These are phyloP conservation scores for Lepisosteus oculatus DNA, from an alignment of 2,113 vertebrate genomes.

Conservation along the genomic window DNA sequence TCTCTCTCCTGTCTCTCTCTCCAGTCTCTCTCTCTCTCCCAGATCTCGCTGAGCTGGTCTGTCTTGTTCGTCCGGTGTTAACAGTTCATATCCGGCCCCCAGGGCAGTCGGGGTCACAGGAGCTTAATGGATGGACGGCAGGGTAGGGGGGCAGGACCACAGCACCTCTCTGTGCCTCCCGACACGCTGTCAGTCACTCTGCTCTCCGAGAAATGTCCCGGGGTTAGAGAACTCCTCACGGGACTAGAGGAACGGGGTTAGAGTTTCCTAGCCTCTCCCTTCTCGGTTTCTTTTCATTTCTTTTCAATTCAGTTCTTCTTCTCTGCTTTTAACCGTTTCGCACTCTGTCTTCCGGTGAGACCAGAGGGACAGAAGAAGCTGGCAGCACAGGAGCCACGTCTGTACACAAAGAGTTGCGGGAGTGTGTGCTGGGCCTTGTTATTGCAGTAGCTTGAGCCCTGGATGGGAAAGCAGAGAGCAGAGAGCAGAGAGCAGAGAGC, in stretches of 20 bases:
- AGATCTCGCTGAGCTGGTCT: constrained; percentile 18
- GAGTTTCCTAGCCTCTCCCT: constrained; percentile 17
- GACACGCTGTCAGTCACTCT: constrained; percentile 58
- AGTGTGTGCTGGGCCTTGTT: no score
- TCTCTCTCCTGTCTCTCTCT: no score
- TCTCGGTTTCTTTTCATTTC: constrained; percentile 15
- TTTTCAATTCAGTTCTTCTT: no score
- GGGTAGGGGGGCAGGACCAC: constrained; percentile 57
- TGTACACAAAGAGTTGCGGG: no score
- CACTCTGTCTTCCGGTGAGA: no score
- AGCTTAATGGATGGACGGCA: not conserved
- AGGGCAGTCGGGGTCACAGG: constrained; percentile 14
- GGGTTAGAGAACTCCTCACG: constrained; percentile 48
- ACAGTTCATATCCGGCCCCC: constrained; percentile 52
- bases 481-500: no score
- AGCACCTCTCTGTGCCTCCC: constrained; percentile 38
- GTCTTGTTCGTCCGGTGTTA: constrained; percentile 45
- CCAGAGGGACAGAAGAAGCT: no score
- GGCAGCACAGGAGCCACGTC: no score
- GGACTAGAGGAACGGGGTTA: constrained; percentile 26
- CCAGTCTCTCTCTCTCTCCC: not conserved
- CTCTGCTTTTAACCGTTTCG: no score
- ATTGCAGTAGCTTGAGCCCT: no score
- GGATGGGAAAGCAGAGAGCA: no score
- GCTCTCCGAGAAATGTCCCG: constrained; percentile 34